A percentile compares a stretch with the other conserved stretches of the same genome.
These are phyloP conservation scores for Acanthurus leucopareius DNA, from an alignment of 2,797 vertebrate genomes.

Conservation along the genomic window DNA sequence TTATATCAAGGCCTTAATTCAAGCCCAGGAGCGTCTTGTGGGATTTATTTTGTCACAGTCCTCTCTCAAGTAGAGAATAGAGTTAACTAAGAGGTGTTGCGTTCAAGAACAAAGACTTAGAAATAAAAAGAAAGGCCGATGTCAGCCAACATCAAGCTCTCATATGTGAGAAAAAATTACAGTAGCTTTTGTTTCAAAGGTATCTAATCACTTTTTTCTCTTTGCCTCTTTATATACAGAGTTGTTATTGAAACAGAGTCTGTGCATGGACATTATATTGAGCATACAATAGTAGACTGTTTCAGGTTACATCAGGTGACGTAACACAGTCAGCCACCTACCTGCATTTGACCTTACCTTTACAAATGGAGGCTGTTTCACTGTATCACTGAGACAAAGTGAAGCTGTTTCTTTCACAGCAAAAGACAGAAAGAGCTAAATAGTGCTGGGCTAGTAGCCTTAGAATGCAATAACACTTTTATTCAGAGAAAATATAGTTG, in stretches of 20 bases:
- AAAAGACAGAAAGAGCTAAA: conserved; percentile 38
- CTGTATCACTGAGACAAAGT: conserved; percentile 17
- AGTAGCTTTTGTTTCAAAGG: conserved; percentile 11
- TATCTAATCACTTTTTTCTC: not conserved
- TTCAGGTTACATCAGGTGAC: conserved; percentile 62
- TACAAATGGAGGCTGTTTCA: conserved; percentile 46
- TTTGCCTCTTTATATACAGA: not conserved
- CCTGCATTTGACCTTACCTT: conserved; percentile 59
- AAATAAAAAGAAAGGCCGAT: conserved; percentile 33
- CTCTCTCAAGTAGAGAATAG: conserved; percentile 44
- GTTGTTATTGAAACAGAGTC: not conserved
- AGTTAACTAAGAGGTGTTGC: conserved; percentile 43
- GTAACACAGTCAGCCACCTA: conserved; percentile 39
- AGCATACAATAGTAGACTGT: conserved; percentile 21
- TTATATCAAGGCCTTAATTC: conserved; percentile 63
- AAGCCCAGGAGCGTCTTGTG: conserved; percentile 45
- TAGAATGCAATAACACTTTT: not conserved
- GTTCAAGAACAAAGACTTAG: conserved; percentile 51
- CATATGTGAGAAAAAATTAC: conserved; percentile 1
- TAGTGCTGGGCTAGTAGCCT: not conserved
- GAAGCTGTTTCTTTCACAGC: conserved; percentile 26
- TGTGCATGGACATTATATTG: conserved; percentile 27
- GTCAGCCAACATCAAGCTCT: conserved; percentile 32
- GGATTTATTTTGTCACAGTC: conserved; percentile 43
- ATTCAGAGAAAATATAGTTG: not conserved